Base-by-base conservation (phyloP, 30 jellyfish, hydroid and myxozoan genomes). In the Aurelia sp. region DNA sequence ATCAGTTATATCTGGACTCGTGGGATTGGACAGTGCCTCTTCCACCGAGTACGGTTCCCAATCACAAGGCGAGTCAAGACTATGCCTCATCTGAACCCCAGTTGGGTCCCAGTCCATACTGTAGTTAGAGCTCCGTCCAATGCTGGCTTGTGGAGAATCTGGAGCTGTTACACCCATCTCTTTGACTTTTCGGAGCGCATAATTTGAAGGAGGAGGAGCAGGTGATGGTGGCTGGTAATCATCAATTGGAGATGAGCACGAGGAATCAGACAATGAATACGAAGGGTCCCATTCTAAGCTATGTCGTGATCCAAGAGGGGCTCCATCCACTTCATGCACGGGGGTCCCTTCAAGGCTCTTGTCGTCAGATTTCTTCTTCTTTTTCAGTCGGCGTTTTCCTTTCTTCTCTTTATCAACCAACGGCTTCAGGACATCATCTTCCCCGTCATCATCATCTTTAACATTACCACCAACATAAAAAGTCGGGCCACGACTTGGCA, bases 81-180 rank as follows among this genome's bases (percentile, higher is more conserved):
- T 80, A 68, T 77, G 93, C 30, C 97, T 72, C 81, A 81, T 74
- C 33, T 89, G 97, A 10, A 89, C 93, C 20, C 93, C 82, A 3
- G 97, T 89, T 55, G 97, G 97, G 83, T 89, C 97, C 97, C 97
- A 89, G 91, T 89, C 97, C 97, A 89, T 89, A 66, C 97, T 89
- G 69, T 61, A 80, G 62, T 80, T 73, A 27, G 97, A 89, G 70
- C 76, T 57, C 41, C 90, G 52, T 33, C 92, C 97, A 35, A 66
- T 41, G 50, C 93, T 80, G 75, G 89, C 87, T 51, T 76, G 85
- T 20, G 97, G 89, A 10, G 97, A 80, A 71, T 66, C 84, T 8
- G 97, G 89, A 5, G 82, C 78, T 33, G 57, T 40, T 24, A 82
- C 76, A 8, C 72, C 92, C 92, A 83, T 83, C 71, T 89, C 90